A percentile compares a stretch with the other conserved stretches of the same genome.
Evolutionary conservation across 2,113 vertebrate species (phyloP).

Genomic region (Lipotes vexillifer): DNA sequence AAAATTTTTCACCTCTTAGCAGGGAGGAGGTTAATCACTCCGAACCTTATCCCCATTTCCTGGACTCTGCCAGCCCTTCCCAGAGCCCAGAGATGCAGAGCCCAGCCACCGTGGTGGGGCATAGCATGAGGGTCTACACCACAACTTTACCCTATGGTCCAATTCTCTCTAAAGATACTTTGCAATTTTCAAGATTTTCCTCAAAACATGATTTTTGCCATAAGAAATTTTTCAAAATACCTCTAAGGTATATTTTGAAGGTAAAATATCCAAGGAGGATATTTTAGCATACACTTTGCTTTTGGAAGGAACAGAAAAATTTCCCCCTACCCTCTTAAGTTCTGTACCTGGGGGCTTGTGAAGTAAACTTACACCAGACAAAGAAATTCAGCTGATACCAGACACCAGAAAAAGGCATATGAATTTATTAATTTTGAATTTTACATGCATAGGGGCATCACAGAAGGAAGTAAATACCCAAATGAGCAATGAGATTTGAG

Average conservation of each 20-base stretch:
- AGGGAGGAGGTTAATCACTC: background rate
- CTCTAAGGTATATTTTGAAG: background rate
- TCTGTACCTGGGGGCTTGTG: background rate
- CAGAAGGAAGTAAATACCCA: background rate
- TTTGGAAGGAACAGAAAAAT: background rate
- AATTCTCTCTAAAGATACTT: background rate
- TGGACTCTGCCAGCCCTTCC: background rate
- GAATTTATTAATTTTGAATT: background rate
- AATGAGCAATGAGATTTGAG: background rate
- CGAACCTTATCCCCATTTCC: background rate
- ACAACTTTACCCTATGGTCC: background rate
- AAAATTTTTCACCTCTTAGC: background rate
- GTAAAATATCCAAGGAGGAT: background rate
- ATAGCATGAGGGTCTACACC: accelerated
- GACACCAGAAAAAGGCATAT: background rate
- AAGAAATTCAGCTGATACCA: background rate
- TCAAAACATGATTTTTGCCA: background rate
- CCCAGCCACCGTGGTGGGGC: accelerated
- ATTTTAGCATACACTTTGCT: background rate
- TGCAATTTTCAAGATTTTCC: background rate
- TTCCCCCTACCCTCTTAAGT: background rate
- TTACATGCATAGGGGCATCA: background rate
- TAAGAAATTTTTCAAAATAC: background rate
- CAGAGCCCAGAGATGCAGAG: background rate
- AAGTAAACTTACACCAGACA: background rate